Conservation (phyloP, 2,113 vertebrate species). For the Eretmodus cyanostictus region DNA sequence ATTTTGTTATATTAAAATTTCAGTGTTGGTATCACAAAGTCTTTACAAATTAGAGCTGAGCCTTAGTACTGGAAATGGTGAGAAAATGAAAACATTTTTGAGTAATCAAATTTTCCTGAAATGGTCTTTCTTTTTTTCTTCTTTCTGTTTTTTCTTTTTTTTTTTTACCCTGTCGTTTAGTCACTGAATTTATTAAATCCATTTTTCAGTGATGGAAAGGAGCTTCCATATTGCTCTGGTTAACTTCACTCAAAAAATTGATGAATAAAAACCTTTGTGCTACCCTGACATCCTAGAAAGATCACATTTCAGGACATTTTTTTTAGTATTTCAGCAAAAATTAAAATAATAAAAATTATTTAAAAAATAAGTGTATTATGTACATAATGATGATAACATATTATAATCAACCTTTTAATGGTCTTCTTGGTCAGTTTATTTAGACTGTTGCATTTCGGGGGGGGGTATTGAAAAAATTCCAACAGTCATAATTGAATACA, state of each 20-base stretch:
- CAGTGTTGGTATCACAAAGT: neutral
- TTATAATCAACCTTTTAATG: neutral
- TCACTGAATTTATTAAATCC: neutral
- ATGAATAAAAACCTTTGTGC: neutral
- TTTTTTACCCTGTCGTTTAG: neutral
- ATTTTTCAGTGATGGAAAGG: neutral
- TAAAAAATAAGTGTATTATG: neutral
- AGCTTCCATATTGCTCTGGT: neutral
- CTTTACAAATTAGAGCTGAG: neutral
- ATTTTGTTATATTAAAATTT: neutral
- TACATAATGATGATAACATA: neutral
- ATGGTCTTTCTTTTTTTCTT: neutral
- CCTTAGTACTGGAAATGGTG: neutral
- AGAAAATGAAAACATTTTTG: neutral
- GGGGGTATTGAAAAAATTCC: neutral
- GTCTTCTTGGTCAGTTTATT: neutral
- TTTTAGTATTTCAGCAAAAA: neutral
- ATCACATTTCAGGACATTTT: neutral
- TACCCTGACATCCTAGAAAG: neutral
- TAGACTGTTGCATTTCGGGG: neutral
- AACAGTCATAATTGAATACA: neutral
- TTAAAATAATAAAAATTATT: accelerated
- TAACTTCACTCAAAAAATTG: neutral
- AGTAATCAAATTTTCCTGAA: neutral
- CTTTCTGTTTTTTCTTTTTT: too few species aligned